These are phyloP conservation scores for Eubucco bourcierii DNA, from an alignment of 2,113 vertebrate species.

Conservation along the genomic window DNA sequence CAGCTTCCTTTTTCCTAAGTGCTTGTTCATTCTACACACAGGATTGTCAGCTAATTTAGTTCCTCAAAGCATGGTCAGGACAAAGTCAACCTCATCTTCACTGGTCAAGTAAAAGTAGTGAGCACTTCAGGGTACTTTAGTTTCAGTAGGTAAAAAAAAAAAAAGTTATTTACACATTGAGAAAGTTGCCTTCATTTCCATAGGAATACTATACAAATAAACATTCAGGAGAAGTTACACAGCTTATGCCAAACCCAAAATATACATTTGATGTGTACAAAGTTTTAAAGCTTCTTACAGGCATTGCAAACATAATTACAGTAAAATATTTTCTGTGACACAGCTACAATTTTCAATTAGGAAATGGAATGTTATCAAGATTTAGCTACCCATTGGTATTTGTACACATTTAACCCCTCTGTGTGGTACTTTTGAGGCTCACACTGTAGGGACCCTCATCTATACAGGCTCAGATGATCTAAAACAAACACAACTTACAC, in stretches of 20 bases:
- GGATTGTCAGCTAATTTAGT: neutral
- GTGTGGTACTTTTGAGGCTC: conserved; percentile 1
- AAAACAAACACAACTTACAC: neutral
- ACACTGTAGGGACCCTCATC: neutral
- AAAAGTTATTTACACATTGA: conserved; percentile 76
- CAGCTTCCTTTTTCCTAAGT: neutral
- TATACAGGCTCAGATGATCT: neutral
- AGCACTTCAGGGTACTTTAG: neutral
- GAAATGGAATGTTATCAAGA: conserved; percentile 32
- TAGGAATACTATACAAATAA: conserved; percentile 61
- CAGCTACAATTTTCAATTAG: conserved; percentile 41
- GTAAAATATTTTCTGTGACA: conserved; percentile 42
- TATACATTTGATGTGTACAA: conserved; percentile 73
- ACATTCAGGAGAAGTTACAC: conserved; percentile 55
- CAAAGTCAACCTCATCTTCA: neutral
- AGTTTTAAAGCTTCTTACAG: conserved; percentile 72
- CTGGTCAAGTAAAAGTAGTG: neutral
- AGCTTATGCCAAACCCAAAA: conserved; percentile 75
- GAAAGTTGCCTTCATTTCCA: conserved; percentile 63
- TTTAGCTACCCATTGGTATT: neutral
- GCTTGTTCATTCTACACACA: neutral
- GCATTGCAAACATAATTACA: conserved; percentile 48
- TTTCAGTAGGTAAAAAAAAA: conserved; percentile 68
- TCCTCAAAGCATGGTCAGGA: neutral
- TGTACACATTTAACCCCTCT: conserved; percentile 8